Evolutionary conservation across 1,140 invertebrate species (phyloP), one percentile per base, ranked within the genome.

Genomic region (Ectropis grisescens): DNA sequence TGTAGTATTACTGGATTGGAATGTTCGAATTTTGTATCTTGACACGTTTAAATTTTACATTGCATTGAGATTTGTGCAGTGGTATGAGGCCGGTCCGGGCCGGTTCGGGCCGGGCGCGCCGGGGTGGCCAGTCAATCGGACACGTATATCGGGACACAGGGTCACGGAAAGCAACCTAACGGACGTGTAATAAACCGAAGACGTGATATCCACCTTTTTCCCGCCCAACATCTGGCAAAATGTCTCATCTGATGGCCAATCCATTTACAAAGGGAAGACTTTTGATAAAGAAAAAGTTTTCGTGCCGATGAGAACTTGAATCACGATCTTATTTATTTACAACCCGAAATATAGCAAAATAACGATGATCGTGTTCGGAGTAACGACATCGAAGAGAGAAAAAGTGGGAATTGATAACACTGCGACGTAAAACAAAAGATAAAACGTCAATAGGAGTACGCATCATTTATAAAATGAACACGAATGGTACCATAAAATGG

Each of bases 381-480:
- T 22, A 22, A 22, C 4, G 19, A 22, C 19, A 22, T 22, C 9
- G 19, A 22, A 22, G 8, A 19, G 16, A 3, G 16, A 19, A 19
- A 19, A 19, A 19, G 16, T 19, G 16, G 3, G 8, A 19, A 19
- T 19, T 19, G 16, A 19, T 19, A 19, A 8, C 8, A 19, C 16
- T 19, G 8, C 3, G 8, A 19, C 8, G 10, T 26, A 26, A 4
- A 26, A 26, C 24, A 38, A 47, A 47, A 48, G 34, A 38, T 36
- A 42, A 54, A 26, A n/a, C 2, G n/a, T 10, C 16, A 19, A 19
- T 19, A 19, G 24, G 34, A 51, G 51, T 55, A 51, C 47, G 53
- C 55, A 67, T 68, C 61, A 70, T 72, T 76, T 76, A 72, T 67
- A 79, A 79, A 79, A 74, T 74, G 59, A 74, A 69, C 70, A 67